Evolutionary conservation across 2,797 vertebrate species (phyloP).

Genomic region (Myotis findleyi): DNA sequence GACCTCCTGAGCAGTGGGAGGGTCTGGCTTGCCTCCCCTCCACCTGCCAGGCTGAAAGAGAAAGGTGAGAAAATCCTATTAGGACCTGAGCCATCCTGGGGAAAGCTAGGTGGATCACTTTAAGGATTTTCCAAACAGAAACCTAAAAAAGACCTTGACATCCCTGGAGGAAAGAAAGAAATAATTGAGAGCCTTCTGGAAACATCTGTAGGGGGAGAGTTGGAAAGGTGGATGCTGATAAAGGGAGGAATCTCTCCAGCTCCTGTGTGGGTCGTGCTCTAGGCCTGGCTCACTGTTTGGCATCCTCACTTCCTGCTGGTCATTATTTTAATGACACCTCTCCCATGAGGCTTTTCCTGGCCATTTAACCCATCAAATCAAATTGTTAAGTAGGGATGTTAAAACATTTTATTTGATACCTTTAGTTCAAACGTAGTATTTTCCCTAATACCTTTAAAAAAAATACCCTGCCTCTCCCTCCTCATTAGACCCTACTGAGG

Average conservation of each 20-base stretch:
- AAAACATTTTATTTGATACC: not conserved
- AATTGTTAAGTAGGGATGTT: not conserved
- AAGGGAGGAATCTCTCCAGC: not conserved
- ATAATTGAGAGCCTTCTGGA: not conserved
- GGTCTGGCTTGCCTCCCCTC: not conserved
- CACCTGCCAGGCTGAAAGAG: not conserved
- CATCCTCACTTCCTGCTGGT: not conserved
- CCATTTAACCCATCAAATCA: no score
- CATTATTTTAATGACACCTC: not conserved
- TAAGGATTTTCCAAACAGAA: not conserved
- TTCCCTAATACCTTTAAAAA: not conserved
- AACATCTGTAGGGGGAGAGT: not conserved
- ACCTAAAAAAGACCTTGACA: not conserved
- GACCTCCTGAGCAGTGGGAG: no score
- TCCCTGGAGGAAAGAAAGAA: not conserved
- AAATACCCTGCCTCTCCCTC: not conserved
- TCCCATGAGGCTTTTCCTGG: not conserved
- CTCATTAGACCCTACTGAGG: not conserved
- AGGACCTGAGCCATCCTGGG: not conserved
- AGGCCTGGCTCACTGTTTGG: not conserved
- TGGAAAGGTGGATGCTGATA: not conserved
- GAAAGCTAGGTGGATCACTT: not conserved
- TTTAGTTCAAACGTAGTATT: not conserved
- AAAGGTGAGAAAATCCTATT: not conserved
- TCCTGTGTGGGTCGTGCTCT: not conserved